phyloP scores from a whole-genome alignment of 2,113 vertebrate species.

The Dipodomys spectabilis region DNA sequence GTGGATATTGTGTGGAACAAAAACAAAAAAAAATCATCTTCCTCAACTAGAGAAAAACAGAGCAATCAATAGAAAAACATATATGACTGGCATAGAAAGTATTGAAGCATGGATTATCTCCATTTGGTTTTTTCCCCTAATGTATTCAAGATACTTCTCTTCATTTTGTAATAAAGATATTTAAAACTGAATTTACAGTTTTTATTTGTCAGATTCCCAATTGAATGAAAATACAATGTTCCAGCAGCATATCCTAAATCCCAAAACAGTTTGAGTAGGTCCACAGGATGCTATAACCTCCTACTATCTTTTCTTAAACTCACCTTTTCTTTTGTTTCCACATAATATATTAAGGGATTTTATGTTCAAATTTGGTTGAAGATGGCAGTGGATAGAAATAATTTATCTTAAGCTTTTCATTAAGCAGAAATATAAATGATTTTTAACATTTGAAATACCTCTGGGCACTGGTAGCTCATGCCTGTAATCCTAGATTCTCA shows the following conservation, averaged over 20 bases:
- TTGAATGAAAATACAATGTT: slow-evolving; percentile 47
- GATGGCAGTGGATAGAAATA: neutral
- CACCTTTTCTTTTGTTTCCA: slow-evolving; percentile 25
- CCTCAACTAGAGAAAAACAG: slow-evolving; percentile 22
- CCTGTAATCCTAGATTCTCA: too few species aligned
- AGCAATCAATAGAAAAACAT: neutral
- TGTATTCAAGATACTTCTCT: slow-evolving; percentile 16
- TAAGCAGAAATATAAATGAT: slow-evolving; percentile 31
- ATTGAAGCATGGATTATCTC: neutral
- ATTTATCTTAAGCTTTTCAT: neutral
- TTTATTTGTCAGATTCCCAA: slow-evolving; percentile 41
- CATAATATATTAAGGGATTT: slow-evolving; percentile 13
- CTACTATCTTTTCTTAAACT: slow-evolving; percentile 36
- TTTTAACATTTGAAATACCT: neutral
- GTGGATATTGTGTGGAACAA: neutral
- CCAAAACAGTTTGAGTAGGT: slow-evolving; percentile 34
- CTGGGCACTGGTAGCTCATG: too few species aligned
- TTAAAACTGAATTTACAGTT: slow-evolving; percentile 29
- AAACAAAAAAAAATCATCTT: neutral
- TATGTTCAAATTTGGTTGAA: slow-evolving; percentile 17
- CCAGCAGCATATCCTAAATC: slow-evolving; percentile 7
- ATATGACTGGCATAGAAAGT: neutral
- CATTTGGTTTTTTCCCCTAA: neutral
- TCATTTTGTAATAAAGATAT: neutral
- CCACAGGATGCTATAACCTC: slow-evolving; percentile 3